Evolutionary conservation across 2,888 invertebrate species (phyloP).

Genomic region (Neelides folsomi): DNA sequence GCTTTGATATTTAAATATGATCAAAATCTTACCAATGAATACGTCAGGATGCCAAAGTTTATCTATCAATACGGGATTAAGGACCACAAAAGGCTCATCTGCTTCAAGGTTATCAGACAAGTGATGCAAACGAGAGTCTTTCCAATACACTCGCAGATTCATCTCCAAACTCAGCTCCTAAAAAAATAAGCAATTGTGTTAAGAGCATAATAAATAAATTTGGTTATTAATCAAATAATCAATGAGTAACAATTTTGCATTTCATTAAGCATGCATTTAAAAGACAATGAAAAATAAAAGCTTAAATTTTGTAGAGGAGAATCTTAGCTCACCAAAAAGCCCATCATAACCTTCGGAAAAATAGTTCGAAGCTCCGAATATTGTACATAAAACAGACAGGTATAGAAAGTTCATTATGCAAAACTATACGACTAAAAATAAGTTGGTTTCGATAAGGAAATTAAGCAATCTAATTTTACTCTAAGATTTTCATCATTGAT

Average conservation of each 20-base stretch:
- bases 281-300: too few species aligned
- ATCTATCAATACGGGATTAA: slow-evolving; percentile 29
- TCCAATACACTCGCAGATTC: slow-evolving; percentile 33
- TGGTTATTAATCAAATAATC: not conserved
- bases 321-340: slow-evolving; percentile 6
- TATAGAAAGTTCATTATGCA: too few species aligned
- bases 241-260: too few species aligned
- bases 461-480: too few species aligned
- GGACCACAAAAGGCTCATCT: slow-evolving; percentile 24
- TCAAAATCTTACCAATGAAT: slow-evolving; percentile 30
- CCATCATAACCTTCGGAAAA: too few species aligned
- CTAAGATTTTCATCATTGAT: too few species aligned
- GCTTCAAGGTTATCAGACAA: slow-evolving; percentile 25
- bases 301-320: not conserved
- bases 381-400: too few species aligned
- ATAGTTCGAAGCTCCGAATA: too few species aligned
- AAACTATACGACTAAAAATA: not conserved
- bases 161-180: slow-evolving; percentile 33
- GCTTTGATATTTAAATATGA: too few species aligned
- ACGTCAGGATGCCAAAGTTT: slow-evolving; percentile 33
- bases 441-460: not conserved
- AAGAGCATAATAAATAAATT: not conserved
- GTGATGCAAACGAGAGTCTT: slow-evolving; percentile 30
- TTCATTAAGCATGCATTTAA: too few species aligned
- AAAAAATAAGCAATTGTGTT: not conserved